These are phyloP conservation scores for Drosophila infuscata DNA, from an alignment of 2,888 invertebrate species.

Conservation along the genomic window DNA sequence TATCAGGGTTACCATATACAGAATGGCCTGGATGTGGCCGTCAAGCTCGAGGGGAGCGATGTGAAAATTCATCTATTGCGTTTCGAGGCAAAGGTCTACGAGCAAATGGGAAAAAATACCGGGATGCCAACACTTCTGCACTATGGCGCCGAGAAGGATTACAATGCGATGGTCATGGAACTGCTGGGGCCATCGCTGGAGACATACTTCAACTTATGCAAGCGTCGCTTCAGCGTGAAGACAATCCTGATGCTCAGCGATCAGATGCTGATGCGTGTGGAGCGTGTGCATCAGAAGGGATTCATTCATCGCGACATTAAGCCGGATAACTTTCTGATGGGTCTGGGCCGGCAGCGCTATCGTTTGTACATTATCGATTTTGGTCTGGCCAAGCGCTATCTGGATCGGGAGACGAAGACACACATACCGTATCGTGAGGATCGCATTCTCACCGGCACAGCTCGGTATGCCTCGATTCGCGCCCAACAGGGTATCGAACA, in stretches of 20 bases:
- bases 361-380: slow-evolving; percentile 99
- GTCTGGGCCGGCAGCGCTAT: slow-evolving; percentile 97
- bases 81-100: slow-evolving; percentile 99
- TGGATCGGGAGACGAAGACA: slow-evolving; percentile 94
- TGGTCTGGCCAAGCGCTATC: slow-evolving; percentile 98
- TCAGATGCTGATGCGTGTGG: slow-evolving; percentile 96
- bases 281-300: slow-evolving; percentile 98
- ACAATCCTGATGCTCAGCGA: slow-evolving; percentile 99
- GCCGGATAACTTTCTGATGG: slow-evolving; percentile 99
- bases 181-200: slow-evolving; percentile 98
- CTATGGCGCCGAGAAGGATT: slow-evolving; percentile 97
- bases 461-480: slow-evolving; percentile 99
- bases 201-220: slow-evolving; percentile 99
- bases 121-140: slow-evolving; percentile 97
- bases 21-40: slow-evolving; percentile 98
- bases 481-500: slow-evolving; percentile 99
- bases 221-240: slow-evolving; percentile 98
- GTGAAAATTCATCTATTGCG: slow-evolving; percentile 98
- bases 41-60: slow-evolving; percentile 97
- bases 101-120: slow-evolving; percentile 97
- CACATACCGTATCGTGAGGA: slow-evolving; percentile 98
- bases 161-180: slow-evolving; percentile 99
- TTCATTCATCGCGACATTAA: slow-evolving; percentile 99
- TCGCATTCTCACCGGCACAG: slow-evolving; percentile 97
- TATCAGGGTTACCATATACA: slow-evolving; percentile 95